phyloP scores from a whole-genome alignment of 37 sponge, comb jelly and placozoan species.

The Crambe crambe region DNA sequence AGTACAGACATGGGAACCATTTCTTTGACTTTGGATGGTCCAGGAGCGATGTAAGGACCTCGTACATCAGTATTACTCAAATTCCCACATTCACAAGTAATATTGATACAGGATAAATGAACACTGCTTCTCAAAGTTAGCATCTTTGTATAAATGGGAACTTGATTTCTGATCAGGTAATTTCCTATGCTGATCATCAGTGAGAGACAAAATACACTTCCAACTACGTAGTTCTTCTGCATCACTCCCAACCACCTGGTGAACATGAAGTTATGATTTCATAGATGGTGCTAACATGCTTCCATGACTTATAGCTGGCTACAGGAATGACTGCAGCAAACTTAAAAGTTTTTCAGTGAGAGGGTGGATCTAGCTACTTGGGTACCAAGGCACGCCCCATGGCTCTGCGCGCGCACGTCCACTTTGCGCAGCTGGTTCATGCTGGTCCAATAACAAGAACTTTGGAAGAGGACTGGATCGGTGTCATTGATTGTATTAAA shows the following conservation, averaged over 20 bases:
- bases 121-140: background rate
- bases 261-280: too few relatives aligned
- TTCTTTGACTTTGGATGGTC: constrained; percentile 22
- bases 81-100: background rate
- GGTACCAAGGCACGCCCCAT: too few relatives aligned
- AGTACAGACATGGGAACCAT: constrained; percentile 12
- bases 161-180: background rate
- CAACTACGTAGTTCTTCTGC: background rate
- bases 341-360: too few relatives aligned
- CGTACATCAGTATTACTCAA: background rate
- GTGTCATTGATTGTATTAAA: too few relatives aligned
- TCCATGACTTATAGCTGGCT: too few relatives aligned
- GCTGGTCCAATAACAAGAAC: too few relatives aligned
- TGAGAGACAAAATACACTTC: background rate
- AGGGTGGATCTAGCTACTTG: too few relatives aligned
- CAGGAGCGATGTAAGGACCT: constrained; percentile 20
- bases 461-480: too few relatives aligned
- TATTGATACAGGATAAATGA: background rate
- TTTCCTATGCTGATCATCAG: background rate
- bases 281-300: too few relatives aligned
- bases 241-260: background rate
- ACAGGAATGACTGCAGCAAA: too few relatives aligned
- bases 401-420: too few relatives aligned
- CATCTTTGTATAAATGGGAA: background rate
- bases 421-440: too few relatives aligned